Percentiles rank a stretch among this genome's conserved stretches.
phyloP scores from a whole-genome alignment of 1,140 invertebrate genomes.

The Pinna nobilis region DNA sequence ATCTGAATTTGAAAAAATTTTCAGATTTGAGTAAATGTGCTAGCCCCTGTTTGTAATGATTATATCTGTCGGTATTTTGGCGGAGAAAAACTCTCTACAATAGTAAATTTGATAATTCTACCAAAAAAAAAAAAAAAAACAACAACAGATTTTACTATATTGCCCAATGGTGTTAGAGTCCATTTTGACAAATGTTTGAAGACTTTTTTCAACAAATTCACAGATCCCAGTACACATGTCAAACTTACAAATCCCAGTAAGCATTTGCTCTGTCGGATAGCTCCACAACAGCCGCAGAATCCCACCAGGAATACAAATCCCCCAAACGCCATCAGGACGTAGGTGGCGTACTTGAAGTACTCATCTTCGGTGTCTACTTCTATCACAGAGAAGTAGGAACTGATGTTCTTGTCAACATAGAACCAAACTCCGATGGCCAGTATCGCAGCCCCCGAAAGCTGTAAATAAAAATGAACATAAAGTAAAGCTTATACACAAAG shows the following conservation, averaged over 20 bases:
- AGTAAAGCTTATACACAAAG: constrained; percentile 42
- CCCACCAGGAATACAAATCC: constrained; percentile 88
- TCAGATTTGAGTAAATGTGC: too few species aligned
- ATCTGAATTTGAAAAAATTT: too few species aligned
- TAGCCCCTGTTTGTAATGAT: too few species aligned
- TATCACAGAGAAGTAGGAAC: constrained; percentile 77
- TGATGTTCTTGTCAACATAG: constrained; percentile 82
- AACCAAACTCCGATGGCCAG: constrained; percentile 86
- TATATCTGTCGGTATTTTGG: background rate
- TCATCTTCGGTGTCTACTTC: constrained; percentile 73
- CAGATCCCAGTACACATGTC: background rate
- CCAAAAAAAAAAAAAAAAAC: background rate
- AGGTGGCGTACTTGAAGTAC: constrained; percentile 73
- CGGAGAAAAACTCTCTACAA: background rate
- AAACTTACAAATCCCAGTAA: constrained; percentile 84
- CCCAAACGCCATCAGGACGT: constrained; percentile 85
- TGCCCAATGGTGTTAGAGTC: too few species aligned
- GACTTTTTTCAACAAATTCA: background rate
- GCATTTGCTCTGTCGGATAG: constrained; percentile 88
- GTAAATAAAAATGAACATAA: constrained; percentile 61
- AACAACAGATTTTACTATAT: too few species aligned
- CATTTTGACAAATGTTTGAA: background rate
- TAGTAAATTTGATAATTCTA: background rate
- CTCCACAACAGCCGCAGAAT: constrained; percentile 93
- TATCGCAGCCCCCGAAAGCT: constrained; percentile 84